Conservation (phyloP, 2,113 vertebrate species). For the Menidia beryllina region DNA sequence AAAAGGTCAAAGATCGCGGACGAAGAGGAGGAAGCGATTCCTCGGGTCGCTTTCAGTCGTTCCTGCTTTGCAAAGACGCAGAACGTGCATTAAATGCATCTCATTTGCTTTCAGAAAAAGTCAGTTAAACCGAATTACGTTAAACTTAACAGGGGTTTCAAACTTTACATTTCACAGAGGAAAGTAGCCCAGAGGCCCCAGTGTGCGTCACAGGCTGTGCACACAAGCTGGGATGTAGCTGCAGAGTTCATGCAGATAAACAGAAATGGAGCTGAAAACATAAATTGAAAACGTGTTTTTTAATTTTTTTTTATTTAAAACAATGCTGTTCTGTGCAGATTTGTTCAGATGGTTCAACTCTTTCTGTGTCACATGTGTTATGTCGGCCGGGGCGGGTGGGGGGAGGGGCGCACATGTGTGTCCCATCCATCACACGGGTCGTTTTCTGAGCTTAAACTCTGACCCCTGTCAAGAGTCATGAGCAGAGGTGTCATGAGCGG, state of each 20-base stretch:
- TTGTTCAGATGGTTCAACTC: background rate
- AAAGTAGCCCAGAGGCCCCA: too few species aligned
- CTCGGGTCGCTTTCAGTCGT: background rate
- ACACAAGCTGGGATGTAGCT: too few species aligned
- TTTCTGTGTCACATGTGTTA: too few species aligned
- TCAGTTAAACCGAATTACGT: background rate
- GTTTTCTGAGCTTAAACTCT: conserved; percentile 38
- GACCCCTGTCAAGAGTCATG: too few species aligned
- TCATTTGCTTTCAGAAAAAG: background rate
- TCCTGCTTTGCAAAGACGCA: background rate
- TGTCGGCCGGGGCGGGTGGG: background rate
- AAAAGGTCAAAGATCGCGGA: conserved; percentile 3
- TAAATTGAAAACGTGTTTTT: too few species aligned
- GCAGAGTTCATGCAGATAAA: background rate
- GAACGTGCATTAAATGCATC: background rate
- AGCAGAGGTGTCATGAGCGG: conserved; percentile 21
- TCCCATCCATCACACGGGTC: conserved; percentile 26
- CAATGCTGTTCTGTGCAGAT: background rate
- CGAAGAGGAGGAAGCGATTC: background rate
- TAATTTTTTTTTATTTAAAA: too few species aligned
- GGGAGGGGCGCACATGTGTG: conserved; percentile 34
- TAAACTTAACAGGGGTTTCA: background rate
- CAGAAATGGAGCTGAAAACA: background rate
- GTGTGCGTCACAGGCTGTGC: background rate
- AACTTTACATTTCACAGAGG: background rate